phyloP scores from a whole-genome alignment of 2,113 vertebrate species.

The Panthera leo region DNA sequence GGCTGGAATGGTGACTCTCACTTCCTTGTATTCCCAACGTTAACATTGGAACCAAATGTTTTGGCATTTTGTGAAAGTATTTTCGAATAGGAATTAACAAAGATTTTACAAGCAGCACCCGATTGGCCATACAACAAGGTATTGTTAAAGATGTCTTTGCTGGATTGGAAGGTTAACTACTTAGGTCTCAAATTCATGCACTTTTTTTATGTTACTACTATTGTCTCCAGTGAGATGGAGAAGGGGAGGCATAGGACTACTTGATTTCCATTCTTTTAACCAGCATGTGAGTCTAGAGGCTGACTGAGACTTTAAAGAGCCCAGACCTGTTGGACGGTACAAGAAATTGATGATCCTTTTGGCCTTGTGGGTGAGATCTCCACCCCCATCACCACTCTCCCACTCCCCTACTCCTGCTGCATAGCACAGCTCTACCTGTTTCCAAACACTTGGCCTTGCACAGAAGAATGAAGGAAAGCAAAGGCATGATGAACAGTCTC shows the following conservation, averaged over 20 bases:
- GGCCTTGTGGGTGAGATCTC: background rate
- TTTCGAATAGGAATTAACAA: background rate
- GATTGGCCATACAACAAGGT: background rate
- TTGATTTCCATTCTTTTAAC: background rate
- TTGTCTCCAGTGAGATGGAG: background rate
- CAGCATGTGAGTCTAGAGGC: background rate
- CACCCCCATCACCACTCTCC: background rate
- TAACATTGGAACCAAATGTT: background rate
- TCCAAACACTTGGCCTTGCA: background rate
- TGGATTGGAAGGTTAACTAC: background rate
- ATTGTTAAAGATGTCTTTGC: background rate
- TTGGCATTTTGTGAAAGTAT: background rate
- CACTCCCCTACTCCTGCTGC: background rate
- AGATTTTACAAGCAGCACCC: background rate
- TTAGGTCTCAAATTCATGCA: background rate
- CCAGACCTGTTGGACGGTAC: background rate
- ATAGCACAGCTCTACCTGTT: background rate
- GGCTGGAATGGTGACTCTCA: background rate
- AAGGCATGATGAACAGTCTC: background rate
- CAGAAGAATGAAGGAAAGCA: background rate
- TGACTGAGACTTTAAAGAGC: background rate
- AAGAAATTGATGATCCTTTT: background rate
- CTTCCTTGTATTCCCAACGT: background rate
- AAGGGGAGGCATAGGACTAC: background rate
- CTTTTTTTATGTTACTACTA: background rate